phyloP scores from a whole-genome alignment of 1,140 invertebrate genomes.

The Popillia japonica region DNA sequence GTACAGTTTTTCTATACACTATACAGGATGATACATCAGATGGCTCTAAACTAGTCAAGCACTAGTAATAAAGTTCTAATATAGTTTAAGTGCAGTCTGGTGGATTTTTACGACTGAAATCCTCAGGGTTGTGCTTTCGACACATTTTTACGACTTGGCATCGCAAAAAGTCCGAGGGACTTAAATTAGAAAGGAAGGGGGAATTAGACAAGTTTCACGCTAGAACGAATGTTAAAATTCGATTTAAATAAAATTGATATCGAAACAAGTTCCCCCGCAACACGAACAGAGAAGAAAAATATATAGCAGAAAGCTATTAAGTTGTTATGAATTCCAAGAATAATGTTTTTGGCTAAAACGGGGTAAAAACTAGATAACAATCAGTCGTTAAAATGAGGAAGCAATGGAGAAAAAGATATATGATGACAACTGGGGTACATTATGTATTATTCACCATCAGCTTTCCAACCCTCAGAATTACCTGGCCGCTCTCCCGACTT shows the following conservation, averaged over 20 bases:
- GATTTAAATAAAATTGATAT: background rate
- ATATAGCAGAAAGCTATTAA: slow-evolving; percentile 18
- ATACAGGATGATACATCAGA: too few relatives aligned
- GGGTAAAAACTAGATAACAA: slow-evolving; percentile 47
- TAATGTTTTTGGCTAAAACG: slow-evolving; percentile 48
- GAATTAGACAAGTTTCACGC: too few relatives aligned
- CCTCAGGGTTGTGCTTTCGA: background rate
- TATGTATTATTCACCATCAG: slow-evolving; percentile 35
- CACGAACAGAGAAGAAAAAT: background rate
- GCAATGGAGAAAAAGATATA: slow-evolving; percentile 48
- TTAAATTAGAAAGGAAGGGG: background rate
- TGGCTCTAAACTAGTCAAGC: background rate
- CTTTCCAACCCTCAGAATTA: slow-evolving; percentile 41
- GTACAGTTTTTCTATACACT: too few relatives aligned
- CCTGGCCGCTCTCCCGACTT: slow-evolving; percentile 46
- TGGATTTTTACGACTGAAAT: background rate
- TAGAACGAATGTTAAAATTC: too few relatives aligned
- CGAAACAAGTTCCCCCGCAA: background rate
- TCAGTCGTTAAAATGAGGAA: slow-evolving; percentile 50
- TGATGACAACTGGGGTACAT: slow-evolving; percentile 46
- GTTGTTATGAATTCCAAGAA: slow-evolving; percentile 40
- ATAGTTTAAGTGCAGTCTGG: background rate
- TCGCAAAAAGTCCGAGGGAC: background rate
- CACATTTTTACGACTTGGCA: slow-evolving; percentile 5
- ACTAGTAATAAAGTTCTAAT: slow-evolving; percentile 1